phyloP scores from a whole-genome alignment of 2,888 invertebrate species.

The Nomada goodeniana region DNA sequence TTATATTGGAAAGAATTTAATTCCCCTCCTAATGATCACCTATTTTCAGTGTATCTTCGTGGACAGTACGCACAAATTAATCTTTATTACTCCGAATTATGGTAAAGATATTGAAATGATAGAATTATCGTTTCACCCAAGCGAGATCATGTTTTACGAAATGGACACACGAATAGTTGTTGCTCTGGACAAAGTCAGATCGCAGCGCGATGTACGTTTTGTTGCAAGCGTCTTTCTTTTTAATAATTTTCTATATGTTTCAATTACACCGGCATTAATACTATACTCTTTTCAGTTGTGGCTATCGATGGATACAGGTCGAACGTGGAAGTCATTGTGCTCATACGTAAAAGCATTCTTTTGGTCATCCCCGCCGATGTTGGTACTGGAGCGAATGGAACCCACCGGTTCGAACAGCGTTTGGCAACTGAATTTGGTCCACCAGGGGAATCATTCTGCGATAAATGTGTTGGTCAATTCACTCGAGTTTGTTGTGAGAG shows the following conservation, averaged over 20 bases:
- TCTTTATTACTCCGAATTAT: conserved; percentile 92
- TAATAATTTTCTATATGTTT: background rate
- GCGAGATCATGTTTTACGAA: conserved; percentile 91
- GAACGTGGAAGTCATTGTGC: conserved; percentile 89
- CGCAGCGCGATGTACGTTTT: conserved; percentile 86
- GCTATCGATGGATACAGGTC: conserved; percentile 91
- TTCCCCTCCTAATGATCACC: conserved; percentile 22
- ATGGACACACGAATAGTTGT: conserved; percentile 89
- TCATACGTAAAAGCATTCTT: conserved; percentile 91
- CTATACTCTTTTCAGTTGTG: conserved; percentile 87
- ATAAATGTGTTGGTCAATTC: background rate
- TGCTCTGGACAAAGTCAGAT: conserved; percentile 90
- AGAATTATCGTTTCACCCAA: conserved; percentile 90
- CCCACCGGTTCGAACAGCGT: conserved; percentile 87
- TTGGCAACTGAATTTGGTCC: conserved; percentile 79
- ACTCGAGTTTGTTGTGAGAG: conserved; percentile 85
- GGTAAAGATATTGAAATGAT: conserved; percentile 88
- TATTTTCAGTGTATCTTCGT: conserved; percentile 92
- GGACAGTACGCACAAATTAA: conserved; percentile 90
- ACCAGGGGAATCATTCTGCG: background rate
- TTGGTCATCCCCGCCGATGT: conserved; percentile 86
- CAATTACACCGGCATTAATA: conserved; percentile 2
- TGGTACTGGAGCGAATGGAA: conserved; percentile 90
- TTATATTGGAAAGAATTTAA: background rate
- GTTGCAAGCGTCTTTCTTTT: conserved; percentile 10